Evolutionary conservation across 2,888 invertebrate species (phyloP).

Genomic region (Chalcis sispes): DNA sequence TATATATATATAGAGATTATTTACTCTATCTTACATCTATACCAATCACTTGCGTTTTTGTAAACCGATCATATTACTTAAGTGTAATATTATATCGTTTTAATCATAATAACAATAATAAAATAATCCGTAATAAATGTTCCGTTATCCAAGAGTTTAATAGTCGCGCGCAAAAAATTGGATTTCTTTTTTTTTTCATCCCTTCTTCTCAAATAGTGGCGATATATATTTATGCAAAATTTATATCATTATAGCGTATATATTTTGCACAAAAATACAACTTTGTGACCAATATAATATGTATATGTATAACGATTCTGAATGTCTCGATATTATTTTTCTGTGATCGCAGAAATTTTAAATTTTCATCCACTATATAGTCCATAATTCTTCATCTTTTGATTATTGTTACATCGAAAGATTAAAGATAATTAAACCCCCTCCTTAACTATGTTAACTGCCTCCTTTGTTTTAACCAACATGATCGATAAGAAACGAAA

Average conservation of each 20-base stretch:
- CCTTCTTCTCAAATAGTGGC: slow-evolving; percentile 10
- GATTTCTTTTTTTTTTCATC: slow-evolving; percentile 2
- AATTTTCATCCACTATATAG: not conserved
- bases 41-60: slow-evolving; percentile 19
- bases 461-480: not conserved
- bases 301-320: slow-evolving; percentile 37
- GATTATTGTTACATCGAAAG: slow-evolving; percentile 36
- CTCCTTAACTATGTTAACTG: not conserved
- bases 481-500: not conserved
- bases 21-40: slow-evolving; percentile 46
- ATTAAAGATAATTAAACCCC: not conserved
- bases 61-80: slow-evolving; percentile 27
- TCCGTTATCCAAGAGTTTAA: not conserved
- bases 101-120: slow-evolving; percentile 41
- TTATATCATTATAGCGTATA: slow-evolving; percentile 36
- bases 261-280: slow-evolving; percentile 52
- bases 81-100: slow-evolving; percentile 22
- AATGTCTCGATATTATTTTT: not conserved
- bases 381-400: slow-evolving; percentile 11
- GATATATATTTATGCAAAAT: slow-evolving; percentile 49
- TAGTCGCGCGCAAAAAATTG: not conserved
- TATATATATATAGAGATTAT: slow-evolving; percentile 34
- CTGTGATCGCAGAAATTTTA: not conserved
- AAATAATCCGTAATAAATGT: slow-evolving; percentile 41
- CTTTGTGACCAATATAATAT: slow-evolving; percentile 25